Evolutionary conservation across 1,140 invertebrate genomes (phyloP).

Genomic region (Apis florea): DNA sequence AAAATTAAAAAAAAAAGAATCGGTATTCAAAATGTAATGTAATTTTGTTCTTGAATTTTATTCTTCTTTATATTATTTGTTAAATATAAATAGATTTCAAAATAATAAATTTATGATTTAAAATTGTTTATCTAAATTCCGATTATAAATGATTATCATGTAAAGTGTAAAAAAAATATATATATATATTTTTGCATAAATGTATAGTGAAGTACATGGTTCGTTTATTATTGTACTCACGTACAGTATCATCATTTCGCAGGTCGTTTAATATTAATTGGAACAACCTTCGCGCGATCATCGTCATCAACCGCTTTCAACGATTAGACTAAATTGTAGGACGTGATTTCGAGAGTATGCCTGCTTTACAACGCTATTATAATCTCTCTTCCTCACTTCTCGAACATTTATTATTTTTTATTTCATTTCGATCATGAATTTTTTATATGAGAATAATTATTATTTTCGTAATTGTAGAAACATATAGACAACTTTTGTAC

Average conservation of each 20-base stretch:
- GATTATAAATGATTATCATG: not conserved
- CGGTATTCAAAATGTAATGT: not conserved
- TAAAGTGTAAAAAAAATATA: too few relatives aligned
- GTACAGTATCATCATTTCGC: conserved; percentile 47
- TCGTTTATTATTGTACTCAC: conserved; percentile 13
- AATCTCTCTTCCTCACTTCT: not conserved
- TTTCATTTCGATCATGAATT: not conserved
- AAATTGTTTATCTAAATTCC: too few relatives aligned
- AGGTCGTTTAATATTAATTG: conserved; percentile 69
- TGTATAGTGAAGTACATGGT: not conserved
- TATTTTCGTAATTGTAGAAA: too few relatives aligned
- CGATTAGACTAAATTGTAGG: conserved; percentile 61
- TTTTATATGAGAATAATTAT: too few relatives aligned
- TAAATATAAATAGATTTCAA: not conserved
- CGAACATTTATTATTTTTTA: too few relatives aligned
- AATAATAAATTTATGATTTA: too few relatives aligned
- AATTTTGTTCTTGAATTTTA: not conserved
- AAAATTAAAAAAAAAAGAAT: conserved; percentile 25
- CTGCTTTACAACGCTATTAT: conserved; percentile 19
- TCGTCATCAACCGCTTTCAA: conserved; percentile 57
- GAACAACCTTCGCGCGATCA: conserved; percentile 68
- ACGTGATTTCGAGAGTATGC: conserved; percentile 45
- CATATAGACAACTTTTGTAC: too few relatives aligned
- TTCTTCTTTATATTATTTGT: not conserved
- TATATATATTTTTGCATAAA: not conserved